A percentile compares a stretch with the other conserved stretches of the same genome.
phyloP scores from a whole-genome alignment of 1,140 invertebrate genomes.

The Lasioglossum baleicum region DNA sequence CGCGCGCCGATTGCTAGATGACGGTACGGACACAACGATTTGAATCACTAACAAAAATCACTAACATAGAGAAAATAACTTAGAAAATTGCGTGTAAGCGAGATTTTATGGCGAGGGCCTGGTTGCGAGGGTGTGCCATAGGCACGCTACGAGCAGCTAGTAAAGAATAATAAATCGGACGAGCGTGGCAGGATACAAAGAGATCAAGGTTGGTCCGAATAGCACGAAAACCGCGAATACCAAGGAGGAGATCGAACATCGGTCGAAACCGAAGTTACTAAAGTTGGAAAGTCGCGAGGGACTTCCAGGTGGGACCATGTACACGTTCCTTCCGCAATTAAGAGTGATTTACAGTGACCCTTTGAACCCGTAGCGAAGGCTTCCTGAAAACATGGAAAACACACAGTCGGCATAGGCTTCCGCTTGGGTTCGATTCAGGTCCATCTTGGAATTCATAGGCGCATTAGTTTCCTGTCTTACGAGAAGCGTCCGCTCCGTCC shows the following conservation, averaged over 20 bases:
- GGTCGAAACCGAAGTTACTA: background rate
- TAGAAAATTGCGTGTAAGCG: too few species aligned
- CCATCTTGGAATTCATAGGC: conserved; percentile 4
- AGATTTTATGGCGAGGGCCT: too few species aligned
- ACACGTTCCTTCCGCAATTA: conserved; percentile 18
- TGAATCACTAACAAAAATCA: too few species aligned
- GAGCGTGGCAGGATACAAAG: too few species aligned
- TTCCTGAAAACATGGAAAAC: conserved; percentile 9
- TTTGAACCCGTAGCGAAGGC: background rate
- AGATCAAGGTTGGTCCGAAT: background rate
- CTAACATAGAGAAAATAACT: too few species aligned
- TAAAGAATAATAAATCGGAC: too few species aligned
- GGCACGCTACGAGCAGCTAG: too few species aligned
- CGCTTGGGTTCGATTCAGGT: background rate
- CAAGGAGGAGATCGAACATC: background rate
- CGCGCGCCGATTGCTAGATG: too few species aligned
- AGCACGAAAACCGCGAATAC: background rate
- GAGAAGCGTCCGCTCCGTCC: background rate
- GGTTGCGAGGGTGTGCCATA: too few species aligned
- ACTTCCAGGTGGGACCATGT: background rate
- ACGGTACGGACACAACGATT: too few species aligned
- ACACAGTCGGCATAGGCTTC: background rate
- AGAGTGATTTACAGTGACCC: conserved; percentile 23
- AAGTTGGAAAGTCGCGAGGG: too few species aligned
- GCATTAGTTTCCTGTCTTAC: conserved; percentile 36